Percentiles rank a stretch among this genome's conserved stretches.
phyloP scores from a whole-genome alignment of 2,113 vertebrate genomes.

The Aptenodytes forsteri region DNA sequence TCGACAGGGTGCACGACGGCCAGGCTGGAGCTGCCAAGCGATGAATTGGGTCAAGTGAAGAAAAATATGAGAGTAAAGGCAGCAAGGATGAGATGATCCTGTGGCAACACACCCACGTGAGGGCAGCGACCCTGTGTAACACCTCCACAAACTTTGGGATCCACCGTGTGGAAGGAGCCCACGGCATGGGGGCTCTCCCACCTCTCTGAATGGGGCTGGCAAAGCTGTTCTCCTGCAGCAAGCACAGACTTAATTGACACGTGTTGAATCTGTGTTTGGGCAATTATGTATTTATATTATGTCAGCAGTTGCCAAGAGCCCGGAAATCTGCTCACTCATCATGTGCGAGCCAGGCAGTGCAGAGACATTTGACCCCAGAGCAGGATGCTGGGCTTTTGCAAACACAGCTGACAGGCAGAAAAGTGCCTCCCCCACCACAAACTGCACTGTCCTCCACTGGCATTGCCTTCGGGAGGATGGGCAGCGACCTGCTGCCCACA shows the following conservation, averaged over 20 bases:
- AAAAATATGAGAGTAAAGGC: not conserved
- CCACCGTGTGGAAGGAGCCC: accelerated
- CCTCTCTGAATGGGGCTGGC: not conserved
- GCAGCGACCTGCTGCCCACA: not conserved
- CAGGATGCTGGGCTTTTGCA: not conserved
- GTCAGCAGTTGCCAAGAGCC: slow-evolving; percentile 50
- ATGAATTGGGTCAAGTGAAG: not conserved
- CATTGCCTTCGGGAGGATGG: accelerated
- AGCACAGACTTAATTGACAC: slow-evolving; percentile 5
- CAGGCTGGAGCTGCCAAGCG: not conserved
- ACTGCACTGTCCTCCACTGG: accelerated
- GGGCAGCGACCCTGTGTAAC: not conserved
- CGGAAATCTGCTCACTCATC: slow-evolving; percentile 41
- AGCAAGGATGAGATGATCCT: not conserved
- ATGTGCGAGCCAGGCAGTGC: not conserved
- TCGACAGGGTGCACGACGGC: accelerated
- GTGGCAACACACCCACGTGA: accelerated
- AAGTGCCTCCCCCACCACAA: not conserved
- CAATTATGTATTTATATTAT: slow-evolving; percentile 45
- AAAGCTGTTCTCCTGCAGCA: not conserved
- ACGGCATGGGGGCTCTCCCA: accelerated
- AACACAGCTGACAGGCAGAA: not conserved
- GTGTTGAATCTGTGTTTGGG: slow-evolving; percentile 14
- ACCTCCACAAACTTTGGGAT: not conserved
- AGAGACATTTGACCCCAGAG: not conserved